Evolutionary conservation across 2,888 invertebrate species (phyloP).

Genomic region (Stenchaetothrips biformis): DNA sequence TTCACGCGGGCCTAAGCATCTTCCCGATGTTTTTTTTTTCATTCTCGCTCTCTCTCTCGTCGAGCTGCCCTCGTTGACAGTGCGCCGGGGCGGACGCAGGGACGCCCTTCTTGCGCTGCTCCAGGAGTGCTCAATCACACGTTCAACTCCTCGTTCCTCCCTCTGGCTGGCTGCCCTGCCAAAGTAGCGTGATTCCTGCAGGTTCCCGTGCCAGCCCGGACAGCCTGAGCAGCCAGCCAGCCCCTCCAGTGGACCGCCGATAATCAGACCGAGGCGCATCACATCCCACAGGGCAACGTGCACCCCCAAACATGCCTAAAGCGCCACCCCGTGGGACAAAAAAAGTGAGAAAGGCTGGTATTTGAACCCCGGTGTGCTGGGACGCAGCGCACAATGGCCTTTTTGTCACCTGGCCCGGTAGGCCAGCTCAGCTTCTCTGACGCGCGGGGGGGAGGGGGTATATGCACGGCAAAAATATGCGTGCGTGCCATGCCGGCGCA

Average conservation of each 20-base stretch:
- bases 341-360: too few relatives aligned
- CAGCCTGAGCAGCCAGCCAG: not conserved
- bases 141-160: not conserved
- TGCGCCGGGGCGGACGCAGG: not conserved
- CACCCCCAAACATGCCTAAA: too few relatives aligned
- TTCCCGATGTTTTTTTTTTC: not conserved
- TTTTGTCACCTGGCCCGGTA: too few relatives aligned
- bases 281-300: too few relatives aligned
- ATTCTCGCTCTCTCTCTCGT: not conserved
- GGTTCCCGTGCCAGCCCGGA: not conserved
- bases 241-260: not conserved
- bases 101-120: not conserved
- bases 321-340: too few relatives aligned
- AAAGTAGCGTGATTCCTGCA: not conserved
- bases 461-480: too few relatives aligned
- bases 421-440: too few relatives aligned
- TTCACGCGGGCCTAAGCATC: not conserved
- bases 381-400: too few relatives aligned
- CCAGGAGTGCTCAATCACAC: constrained; percentile 5
- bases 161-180: not conserved
- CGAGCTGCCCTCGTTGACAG: not conserved
- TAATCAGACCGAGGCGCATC: too few relatives aligned
- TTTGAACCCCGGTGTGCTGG: too few relatives aligned
- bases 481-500: too few relatives aligned
- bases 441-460: too few relatives aligned